Base-by-base conservation (phyloP, 1,140 invertebrate genomes). In the Gonatopus flavifemur region DNA sequence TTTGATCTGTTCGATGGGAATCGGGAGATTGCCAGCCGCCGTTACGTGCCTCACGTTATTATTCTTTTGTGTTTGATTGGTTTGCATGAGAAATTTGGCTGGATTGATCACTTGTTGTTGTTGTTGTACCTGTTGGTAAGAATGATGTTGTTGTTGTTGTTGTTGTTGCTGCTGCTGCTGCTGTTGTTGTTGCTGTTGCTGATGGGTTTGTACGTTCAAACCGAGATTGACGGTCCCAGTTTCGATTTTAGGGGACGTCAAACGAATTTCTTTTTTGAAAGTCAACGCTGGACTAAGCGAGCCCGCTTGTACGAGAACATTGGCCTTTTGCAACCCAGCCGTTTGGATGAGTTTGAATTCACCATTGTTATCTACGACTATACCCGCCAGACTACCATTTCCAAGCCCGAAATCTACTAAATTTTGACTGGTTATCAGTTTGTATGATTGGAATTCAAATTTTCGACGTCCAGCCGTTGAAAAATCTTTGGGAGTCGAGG, bases 401-500 rank as follows among this genome's bases (percentile, higher is more conserved):
- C 77, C 84, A 33, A 80, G 70, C 3, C 78, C 77, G 24, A 80
- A 74, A 62, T 82, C 86, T 35, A 81, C 80, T 22, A 80, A 78
- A 56, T 80, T 86, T 66, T 83, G 86, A 64, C 78, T 86, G 56
- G 79, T 80, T 10, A 77, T 72, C 3, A 86, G 73, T 45, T 84
- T 82, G 63, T 84, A 83, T 3, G 84, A 81, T 25, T 84, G 83
- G 43, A 86, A 83, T 55, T 86, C 84, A 48, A 86, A 84, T 53
- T 81, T 81, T 36, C 83, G 82, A 33, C 83, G 80, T 7, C 62
- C 67, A 9, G 81, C 78, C 1, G 82, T 81, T 2, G 82, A 81
- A 67, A 90, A 91, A 57, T 91, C 89, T 47, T 89, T 85, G 0
- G 89, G 88, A 54, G 86, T 90, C 13, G 89, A 91, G 0, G 89